Evolutionary conservation across 2,797 vertebrate species (phyloP).

Genomic region (Salarias fasciatus): DNA sequence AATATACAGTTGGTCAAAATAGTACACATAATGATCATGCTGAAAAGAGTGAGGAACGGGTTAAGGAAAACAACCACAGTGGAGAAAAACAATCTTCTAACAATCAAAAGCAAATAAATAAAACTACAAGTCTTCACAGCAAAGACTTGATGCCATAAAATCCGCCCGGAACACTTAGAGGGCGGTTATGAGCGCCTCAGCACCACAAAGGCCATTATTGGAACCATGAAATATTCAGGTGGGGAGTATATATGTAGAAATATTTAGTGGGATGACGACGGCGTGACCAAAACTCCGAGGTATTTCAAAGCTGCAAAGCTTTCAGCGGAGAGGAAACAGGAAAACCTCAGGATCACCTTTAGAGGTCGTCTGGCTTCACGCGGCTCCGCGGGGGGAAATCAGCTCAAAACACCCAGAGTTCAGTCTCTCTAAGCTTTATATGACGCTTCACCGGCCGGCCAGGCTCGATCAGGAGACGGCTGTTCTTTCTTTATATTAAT

Average conservation of each 20-base stretch:
- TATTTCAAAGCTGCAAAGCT: slow-evolving; percentile 19
- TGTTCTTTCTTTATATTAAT: no score
- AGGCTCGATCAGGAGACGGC: no score
- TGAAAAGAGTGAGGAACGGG: slow-evolving; percentile 90
- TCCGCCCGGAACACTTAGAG: slow-evolving; percentile 46
- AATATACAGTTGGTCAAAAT: slow-evolving; percentile 99
- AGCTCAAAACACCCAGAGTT: no score
- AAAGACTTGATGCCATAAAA: slow-evolving; percentile 38
- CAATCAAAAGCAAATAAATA: not conserved
- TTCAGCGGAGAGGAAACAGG: slow-evolving; percentile 17
- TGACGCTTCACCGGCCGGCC: no score
- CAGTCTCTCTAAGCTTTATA: no score
- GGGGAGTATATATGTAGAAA: no score
- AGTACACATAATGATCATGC: slow-evolving; percentile 99
- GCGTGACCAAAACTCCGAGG: slow-evolving; percentile 20
- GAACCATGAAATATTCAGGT: slow-evolving; percentile 63
- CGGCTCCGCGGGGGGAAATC: no score
- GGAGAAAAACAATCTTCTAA: slow-evolving; percentile 8
- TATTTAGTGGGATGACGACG: slow-evolving; percentile 48
- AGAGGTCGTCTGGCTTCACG: not conserved
- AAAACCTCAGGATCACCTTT: slow-evolving; percentile 15
- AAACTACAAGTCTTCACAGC: slow-evolving; percentile 2
- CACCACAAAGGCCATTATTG: slow-evolving; percentile 56
- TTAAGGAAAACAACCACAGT: slow-evolving; percentile 75
- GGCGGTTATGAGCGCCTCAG: slow-evolving; percentile 29